Evolutionary conservation across 2,113 vertebrate genomes (phyloP).

Genomic region (Pagrus major): DNA sequence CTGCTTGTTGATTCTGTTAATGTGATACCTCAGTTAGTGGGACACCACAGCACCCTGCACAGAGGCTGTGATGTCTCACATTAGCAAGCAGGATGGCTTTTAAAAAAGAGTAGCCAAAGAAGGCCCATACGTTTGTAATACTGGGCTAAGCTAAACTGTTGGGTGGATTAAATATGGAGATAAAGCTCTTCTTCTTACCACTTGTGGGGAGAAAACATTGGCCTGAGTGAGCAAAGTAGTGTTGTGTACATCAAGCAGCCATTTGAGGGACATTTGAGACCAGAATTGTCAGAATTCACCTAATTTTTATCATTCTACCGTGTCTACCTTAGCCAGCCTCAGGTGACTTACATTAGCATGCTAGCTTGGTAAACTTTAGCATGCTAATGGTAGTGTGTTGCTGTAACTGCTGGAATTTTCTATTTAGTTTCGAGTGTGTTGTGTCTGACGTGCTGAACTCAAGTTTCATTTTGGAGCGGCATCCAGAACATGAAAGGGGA

Average conservation of each 20-base stretch:
- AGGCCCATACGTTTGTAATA: neutral
- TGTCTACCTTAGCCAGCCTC: neutral
- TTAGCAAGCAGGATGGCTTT: neutral
- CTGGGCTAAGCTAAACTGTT: neutral
- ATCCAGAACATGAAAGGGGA: neutral
- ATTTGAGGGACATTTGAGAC: neutral
- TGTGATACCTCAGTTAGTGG: neutral
- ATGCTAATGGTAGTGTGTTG: neutral
- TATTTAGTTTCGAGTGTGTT: neutral
- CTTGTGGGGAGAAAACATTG: neutral
- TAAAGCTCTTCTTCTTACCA: neutral
- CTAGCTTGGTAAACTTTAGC: neutral
- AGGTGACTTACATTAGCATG: neutral
- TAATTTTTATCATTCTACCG: neutral
- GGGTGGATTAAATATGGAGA: neutral
- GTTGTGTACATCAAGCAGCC: neutral
- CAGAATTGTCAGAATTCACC: neutral
- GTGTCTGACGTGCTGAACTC: neutral
- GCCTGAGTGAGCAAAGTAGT: neutral
- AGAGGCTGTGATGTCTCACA: neutral
- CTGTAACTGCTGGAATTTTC: neutral
- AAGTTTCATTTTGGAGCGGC: no score
- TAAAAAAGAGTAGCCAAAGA: neutral
- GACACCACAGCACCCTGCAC: neutral
- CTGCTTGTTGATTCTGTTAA: neutral